Evolutionary conservation across 1,140 invertebrate genomes (phyloP).

Genomic region (Bombyx mandarina): DNA sequence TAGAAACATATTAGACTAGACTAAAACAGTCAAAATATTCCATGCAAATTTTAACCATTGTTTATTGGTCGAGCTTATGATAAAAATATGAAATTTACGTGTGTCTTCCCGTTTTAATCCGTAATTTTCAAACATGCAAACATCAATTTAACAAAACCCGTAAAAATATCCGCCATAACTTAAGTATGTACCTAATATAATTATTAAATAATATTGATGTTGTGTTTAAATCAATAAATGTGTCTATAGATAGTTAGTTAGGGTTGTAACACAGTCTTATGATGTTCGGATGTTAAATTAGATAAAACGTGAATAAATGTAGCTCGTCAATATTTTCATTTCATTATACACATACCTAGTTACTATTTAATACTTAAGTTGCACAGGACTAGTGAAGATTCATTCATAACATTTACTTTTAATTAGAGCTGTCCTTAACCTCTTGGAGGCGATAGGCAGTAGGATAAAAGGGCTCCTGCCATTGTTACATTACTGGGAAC

Average conservation of each 20-base stretch:
- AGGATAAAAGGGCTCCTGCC: too few species aligned
- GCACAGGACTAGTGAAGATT: too few species aligned
- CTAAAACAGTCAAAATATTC: conserved; percentile 1
- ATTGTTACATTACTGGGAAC: too few species aligned
- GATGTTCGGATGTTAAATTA: conserved; percentile 5
- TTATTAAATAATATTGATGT: conserved; percentile 1
- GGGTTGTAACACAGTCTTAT: conserved; percentile 17
- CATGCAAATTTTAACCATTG: conserved; percentile 5
- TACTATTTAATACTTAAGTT: too few species aligned
- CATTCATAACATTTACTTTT: too few species aligned
- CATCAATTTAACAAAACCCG: too few species aligned
- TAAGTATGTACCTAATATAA: background rate
- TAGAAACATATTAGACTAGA: background rate
- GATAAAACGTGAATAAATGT: too few species aligned
- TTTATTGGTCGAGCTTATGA: conserved; percentile 56
- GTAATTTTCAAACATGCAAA: conserved; percentile 8
- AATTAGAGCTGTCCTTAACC: too few species aligned
- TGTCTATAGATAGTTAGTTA: conserved; percentile 2
- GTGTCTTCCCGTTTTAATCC: conserved; percentile 31
- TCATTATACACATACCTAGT: too few species aligned
- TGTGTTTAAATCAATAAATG: conserved; percentile 1
- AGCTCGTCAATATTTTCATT: too few species aligned
- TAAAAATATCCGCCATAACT: background rate
- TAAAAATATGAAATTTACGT: conserved; percentile 43
- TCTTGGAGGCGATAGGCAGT: too few species aligned